phyloP scores from a whole-genome alignment of 2,888 invertebrate genomes.

The Notocelia uddmanniana region DNA sequence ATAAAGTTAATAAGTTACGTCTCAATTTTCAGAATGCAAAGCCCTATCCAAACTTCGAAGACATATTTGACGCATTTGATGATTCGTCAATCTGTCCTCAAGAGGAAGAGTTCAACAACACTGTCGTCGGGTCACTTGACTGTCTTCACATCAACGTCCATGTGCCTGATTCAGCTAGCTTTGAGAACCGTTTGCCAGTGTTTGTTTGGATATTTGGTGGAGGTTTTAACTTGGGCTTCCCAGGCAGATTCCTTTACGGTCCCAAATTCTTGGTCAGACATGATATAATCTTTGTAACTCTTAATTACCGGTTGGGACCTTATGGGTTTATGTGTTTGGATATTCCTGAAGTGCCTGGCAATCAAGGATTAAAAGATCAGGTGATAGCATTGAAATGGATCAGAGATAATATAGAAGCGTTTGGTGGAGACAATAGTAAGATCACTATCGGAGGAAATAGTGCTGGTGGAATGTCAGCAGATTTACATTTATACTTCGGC shows the following conservation, averaged over 20 bases:
- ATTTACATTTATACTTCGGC: conserved; percentile 24
- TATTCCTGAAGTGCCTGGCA: conserved; percentile 46
- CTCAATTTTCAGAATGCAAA: conserved; percentile 55
- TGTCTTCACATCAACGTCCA: conserved; percentile 88
- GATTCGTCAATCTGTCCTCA: conserved; percentile 61
- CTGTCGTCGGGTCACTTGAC: conserved; percentile 72
- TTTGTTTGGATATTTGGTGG: conserved; percentile 75
- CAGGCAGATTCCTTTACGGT: conserved; percentile 57
- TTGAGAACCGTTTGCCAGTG: conserved; percentile 59
- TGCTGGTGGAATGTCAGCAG: conserved; percentile 39
- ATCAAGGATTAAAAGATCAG: conserved; percentile 50
- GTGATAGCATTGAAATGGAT: too few relatives aligned
- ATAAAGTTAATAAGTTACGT: conserved; percentile 32
- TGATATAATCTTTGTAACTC: too few relatives aligned
- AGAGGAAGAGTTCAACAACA: conserved; percentile 50
- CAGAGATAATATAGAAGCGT: too few relatives aligned
- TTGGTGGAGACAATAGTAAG: too few relatives aligned
- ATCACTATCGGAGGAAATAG: conserved; percentile 47
- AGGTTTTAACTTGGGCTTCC: conserved; percentile 63
- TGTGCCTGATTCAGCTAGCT: conserved; percentile 69
- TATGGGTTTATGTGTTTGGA: conserved; percentile 47
- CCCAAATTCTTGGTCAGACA: too few relatives aligned
- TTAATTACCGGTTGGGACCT: too few relatives aligned
- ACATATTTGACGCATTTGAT: conserved; percentile 60
- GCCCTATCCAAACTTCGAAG: conserved; percentile 56